phyloP scores from a whole-genome alignment of 2,113 vertebrate genomes.

The Halcyon senegalensis region DNA sequence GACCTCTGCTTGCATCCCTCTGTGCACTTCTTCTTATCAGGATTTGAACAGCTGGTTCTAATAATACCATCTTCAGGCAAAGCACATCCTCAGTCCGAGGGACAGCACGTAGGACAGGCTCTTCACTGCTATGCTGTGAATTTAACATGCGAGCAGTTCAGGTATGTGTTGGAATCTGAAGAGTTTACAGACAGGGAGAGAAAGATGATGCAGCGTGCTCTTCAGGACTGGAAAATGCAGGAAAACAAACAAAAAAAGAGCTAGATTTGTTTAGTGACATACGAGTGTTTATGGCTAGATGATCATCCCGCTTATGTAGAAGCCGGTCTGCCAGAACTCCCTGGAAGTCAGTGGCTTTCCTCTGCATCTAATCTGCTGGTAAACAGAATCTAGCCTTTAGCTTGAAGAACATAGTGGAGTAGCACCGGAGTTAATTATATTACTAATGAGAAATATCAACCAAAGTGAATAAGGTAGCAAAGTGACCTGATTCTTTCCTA shows the following conservation, averaged over 20 bases:
- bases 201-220: not conserved
- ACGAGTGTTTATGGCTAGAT: not conserved
- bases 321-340: conserved; percentile 22
- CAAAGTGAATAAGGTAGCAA: not conserved
- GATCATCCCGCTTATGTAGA: not conserved
- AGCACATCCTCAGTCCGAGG: not conserved
- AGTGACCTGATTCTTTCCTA: not conserved
- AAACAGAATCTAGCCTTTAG: not conserved
- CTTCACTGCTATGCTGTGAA: not conserved
- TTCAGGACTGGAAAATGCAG: not conserved
- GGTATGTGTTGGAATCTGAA: conserved; percentile 24
- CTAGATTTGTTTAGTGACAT: not conserved
- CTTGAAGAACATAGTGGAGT: not conserved
- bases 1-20: not conserved
- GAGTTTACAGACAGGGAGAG: not conserved
- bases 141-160: not conserved
- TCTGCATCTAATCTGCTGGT: not conserved
- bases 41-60: conserved; percentile 19
- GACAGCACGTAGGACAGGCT: not conserved
- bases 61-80: not conserved
- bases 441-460: not conserved
- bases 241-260: not conserved
- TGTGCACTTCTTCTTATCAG: not conserved
- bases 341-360: conserved; percentile 23
- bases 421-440: not conserved